These are phyloP conservation scores for Ruditapes philippinarum DNA, from an alignment of 1,140 invertebrate species.

Conservation along the genomic window DNA sequence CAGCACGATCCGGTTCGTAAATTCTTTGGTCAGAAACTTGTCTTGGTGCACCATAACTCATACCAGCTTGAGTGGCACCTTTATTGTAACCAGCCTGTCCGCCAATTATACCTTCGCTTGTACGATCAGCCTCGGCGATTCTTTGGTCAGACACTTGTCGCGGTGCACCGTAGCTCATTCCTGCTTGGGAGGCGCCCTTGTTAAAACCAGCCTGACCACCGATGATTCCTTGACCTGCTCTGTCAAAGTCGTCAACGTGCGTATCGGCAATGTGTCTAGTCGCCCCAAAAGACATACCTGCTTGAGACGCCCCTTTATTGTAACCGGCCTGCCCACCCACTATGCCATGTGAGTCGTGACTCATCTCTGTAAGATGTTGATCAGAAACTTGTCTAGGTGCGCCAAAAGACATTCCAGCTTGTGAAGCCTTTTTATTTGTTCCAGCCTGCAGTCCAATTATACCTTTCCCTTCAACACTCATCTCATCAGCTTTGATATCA, in stretches of 20 bases:
- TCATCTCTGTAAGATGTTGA: constrained; percentile 73
- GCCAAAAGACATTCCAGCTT: constrained; percentile 90
- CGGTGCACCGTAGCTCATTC: constrained; percentile 94
- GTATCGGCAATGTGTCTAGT: constrained; percentile 82
- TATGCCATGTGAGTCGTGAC: constrained; percentile 90
- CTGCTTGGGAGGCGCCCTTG: constrained; percentile 90
- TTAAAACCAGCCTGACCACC: constrained; percentile 97
- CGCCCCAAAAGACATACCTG: constrained; percentile 80
- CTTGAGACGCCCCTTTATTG: constrained; percentile 91
- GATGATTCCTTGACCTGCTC: constrained; percentile 92
- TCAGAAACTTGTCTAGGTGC: constrained; percentile 79
- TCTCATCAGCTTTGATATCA: constrained; percentile 81
- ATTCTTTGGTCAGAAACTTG: constrained; percentile 76
- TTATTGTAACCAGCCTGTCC: constrained; percentile 96
- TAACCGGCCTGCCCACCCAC: constrained; percentile 97
- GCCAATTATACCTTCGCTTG: constrained; percentile 91
- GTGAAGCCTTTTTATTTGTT: constrained; percentile 92
- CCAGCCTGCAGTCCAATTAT: constrained; percentile 97
- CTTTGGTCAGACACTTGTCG: constrained; percentile 73
- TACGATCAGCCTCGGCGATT: neutral
- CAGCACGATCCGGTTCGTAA: constrained; percentile 44
- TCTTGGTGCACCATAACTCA: constrained; percentile 66
- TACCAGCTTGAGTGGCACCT: constrained; percentile 85
- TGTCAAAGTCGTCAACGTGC: constrained; percentile 73
- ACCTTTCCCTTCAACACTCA: constrained; percentile 92